Percentiles rank a stretch among this genome's conserved stretches.
These are phyloP conservation scores for Speoplatyrhinus poulsoni DNA, from an alignment of 2,113 vertebrate genomes.

Conservation along the genomic window DNA sequence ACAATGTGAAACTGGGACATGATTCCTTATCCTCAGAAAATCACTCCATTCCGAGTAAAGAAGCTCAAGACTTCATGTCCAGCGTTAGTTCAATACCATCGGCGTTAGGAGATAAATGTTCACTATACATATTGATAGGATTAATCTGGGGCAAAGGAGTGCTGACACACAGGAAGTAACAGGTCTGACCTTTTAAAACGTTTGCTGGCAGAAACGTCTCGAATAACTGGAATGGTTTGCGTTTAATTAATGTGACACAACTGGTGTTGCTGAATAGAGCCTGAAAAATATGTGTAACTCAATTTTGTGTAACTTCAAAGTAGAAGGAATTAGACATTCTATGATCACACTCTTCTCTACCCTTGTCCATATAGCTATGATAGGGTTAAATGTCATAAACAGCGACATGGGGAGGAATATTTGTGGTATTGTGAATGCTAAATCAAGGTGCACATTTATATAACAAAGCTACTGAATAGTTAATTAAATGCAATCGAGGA, in stretches of 20 bases:
- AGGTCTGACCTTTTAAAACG: background rate
- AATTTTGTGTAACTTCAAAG: no score
- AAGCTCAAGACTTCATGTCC: background rate
- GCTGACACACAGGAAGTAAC: background rate
- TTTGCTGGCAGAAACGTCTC: background rate
- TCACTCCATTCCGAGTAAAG: background rate
- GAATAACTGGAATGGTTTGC: no score
- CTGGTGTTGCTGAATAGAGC: background rate
- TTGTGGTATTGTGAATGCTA: no score
- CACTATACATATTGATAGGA: background rate
- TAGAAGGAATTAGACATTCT: no score
- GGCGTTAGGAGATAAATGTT: background rate
- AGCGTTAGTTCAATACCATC: background rate
- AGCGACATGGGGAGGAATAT: no score
- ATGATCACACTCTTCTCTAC: no score
- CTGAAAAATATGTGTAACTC: no score
- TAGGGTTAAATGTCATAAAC: no score
- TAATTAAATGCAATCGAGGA: no score
- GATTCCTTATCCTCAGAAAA: background rate
- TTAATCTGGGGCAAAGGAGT: background rate
- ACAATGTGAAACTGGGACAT: background rate
- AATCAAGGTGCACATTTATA: no score
- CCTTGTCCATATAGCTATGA: no score
- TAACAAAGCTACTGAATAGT: no score
- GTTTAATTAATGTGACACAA: background rate